phyloP scores from a whole-genome alignment of 2,113 vertebrate species.

The Donacobius atricapilla region DNA sequence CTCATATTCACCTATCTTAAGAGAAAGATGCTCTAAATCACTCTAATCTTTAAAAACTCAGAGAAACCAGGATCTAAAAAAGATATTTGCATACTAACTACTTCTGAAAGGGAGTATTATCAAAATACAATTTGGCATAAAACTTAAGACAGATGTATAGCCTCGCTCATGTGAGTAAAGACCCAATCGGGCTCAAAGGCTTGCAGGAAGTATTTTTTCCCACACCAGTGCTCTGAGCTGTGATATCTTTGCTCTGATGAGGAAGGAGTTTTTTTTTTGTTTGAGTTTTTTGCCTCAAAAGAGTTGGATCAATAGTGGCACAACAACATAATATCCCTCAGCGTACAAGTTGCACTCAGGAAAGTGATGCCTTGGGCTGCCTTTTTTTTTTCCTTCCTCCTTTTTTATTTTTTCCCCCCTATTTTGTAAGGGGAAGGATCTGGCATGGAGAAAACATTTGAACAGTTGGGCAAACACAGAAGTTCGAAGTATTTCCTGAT shows the following conservation, averaged over 20 bases:
- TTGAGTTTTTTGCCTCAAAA: background rate
- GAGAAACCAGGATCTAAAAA: background rate
- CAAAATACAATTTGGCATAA: background rate
- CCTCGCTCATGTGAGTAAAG: background rate
- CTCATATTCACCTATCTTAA: background rate
- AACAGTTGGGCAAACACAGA: background rate
- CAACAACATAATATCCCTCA: background rate
- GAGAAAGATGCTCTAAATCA: background rate
- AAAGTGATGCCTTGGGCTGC: background rate
- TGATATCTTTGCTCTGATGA: background rate
- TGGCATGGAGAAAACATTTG: background rate
- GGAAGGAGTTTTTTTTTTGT: background rate
- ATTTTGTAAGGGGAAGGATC: background rate
- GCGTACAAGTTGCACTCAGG: background rate
- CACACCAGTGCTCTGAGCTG: background rate
- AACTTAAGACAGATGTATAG: background rate
- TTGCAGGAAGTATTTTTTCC: background rate
- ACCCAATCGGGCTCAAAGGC: background rate
- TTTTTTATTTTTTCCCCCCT: too few species aligned
- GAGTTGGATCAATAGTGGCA: background rate
- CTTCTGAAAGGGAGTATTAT: background rate
- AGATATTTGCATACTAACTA: background rate
- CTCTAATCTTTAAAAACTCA: background rate
- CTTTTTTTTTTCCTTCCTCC: rapidly evolving
- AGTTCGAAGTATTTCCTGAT: background rate